phyloP scores from a whole-genome alignment of 2,113 vertebrate genomes.

The Irena cyanogastra region DNA sequence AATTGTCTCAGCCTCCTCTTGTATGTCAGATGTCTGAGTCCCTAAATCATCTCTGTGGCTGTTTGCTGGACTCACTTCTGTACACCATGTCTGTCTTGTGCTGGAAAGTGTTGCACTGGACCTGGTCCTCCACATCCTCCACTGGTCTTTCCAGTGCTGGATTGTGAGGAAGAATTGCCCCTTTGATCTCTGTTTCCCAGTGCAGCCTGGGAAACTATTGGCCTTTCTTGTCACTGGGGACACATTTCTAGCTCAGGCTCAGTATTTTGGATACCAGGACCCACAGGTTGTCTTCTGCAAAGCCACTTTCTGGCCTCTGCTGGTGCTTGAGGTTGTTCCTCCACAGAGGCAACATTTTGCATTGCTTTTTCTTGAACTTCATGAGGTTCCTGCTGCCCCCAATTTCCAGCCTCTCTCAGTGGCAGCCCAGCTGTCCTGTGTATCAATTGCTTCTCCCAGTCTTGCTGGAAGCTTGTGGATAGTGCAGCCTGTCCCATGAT shows the following conservation, averaged over 20 bases:
- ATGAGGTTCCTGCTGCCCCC: not conserved
- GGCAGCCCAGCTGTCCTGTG: not conserved
- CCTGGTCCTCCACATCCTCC: not conserved
- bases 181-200: not conserved
- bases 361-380: not conserved
- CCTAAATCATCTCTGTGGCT: not conserved
- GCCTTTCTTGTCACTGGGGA: not conserved
- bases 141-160: not conserved
- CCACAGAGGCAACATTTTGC: fast-evolving
- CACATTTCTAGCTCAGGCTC: not conserved
- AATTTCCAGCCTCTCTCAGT: not conserved
- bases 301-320: not conserved
- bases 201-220: not conserved
- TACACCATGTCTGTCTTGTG: not conserved
- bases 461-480: not conserved
- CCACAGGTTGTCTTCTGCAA: not conserved
- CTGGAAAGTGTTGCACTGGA: not conserved
- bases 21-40: not conserved
- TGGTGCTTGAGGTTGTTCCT: not conserved
- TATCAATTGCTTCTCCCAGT: not conserved
- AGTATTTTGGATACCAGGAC: not conserved
- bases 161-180: not conserved
- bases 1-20: not conserved
- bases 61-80: not conserved
- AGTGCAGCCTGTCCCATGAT: not conserved